Percentiles rank a stretch among this genome's conserved stretches.
Evolutionary conservation across 35 echinoderm and acorn worm genomes (phyloP).

Genomic region (Ptychodera flava): DNA sequence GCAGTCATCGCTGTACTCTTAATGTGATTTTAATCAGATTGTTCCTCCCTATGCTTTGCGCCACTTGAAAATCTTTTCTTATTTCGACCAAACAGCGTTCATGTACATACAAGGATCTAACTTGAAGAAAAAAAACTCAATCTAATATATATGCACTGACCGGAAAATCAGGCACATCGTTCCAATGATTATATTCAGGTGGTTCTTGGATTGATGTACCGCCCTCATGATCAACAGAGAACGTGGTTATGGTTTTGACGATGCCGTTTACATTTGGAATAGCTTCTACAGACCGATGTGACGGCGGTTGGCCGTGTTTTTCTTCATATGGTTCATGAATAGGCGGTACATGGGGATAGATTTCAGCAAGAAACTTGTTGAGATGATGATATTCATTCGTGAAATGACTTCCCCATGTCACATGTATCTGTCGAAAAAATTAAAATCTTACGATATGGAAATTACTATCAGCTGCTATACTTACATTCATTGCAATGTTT

Average conservation of each 20-base stretch:
- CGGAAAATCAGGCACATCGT: neutral
- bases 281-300: neutral
- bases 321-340: neutral
- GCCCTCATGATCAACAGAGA: constrained; percentile 9
- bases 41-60: no score
- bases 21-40: no score
- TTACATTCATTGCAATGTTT: neutral
- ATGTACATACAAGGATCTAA: no score
- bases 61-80: no score
- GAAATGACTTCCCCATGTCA: neutral
- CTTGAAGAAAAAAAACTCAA: no score
- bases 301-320: neutral
- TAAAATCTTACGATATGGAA: no score
- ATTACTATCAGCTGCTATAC: no score
- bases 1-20: no score
- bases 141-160: no score
- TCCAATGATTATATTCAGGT: neutral
- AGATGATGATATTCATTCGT: neutral
- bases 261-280: constrained; percentile 32
- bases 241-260: neutral
- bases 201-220: neutral
- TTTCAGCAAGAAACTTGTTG: neutral
- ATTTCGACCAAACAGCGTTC: no score
- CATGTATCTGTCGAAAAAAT: neutral
- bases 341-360: neutral